phyloP scores from a whole-genome alignment of 2,797 vertebrate species.

The Gephyroberyx darwinii region DNA sequence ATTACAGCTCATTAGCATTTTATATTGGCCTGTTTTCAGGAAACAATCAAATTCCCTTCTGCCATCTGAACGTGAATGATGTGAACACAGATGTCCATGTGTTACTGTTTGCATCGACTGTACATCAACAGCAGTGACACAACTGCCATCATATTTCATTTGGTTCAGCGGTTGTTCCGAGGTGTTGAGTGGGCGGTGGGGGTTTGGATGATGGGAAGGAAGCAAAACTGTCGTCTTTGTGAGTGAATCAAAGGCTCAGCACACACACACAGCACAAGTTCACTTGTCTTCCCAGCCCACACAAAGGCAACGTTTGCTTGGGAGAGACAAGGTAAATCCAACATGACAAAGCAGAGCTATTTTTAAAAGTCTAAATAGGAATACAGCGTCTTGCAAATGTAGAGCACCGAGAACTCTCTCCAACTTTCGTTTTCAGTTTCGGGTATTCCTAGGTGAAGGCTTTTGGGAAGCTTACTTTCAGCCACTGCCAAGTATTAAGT shows the following conservation, averaged over 20 bases:
- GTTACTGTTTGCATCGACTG: constrained; percentile 5
- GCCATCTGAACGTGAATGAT: constrained; percentile 25
- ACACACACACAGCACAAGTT: constrained; percentile 37
- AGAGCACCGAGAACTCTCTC: constrained; percentile 36
- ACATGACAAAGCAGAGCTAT: constrained; percentile 62
- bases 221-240: constrained; percentile 28
- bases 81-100: constrained; percentile 24
- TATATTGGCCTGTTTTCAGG: constrained; percentile 24
- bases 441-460: constrained; percentile 8
- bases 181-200: constrained; percentile 28
- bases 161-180: constrained; percentile 21
- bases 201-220: constrained; percentile 31
- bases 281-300: constrained; percentile 21
- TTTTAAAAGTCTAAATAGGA: constrained; percentile 47
- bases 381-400: constrained; percentile 29
- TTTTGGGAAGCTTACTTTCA: constrained; percentile 21
- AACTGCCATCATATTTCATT: constrained; percentile 47
- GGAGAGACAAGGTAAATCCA: constrained; percentile 34
- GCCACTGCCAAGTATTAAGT: constrained; percentile 31
- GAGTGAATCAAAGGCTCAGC: constrained; percentile 42
- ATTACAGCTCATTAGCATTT: constrained; percentile 36
- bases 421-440: constrained; percentile 36
- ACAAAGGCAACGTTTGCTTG: constrained; percentile 20
- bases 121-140: constrained; percentile 19
- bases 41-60: constrained; percentile 32